phyloP scores from a whole-genome alignment of 2,113 vertebrate genomes.

The Sturnira hondurensis region DNA sequence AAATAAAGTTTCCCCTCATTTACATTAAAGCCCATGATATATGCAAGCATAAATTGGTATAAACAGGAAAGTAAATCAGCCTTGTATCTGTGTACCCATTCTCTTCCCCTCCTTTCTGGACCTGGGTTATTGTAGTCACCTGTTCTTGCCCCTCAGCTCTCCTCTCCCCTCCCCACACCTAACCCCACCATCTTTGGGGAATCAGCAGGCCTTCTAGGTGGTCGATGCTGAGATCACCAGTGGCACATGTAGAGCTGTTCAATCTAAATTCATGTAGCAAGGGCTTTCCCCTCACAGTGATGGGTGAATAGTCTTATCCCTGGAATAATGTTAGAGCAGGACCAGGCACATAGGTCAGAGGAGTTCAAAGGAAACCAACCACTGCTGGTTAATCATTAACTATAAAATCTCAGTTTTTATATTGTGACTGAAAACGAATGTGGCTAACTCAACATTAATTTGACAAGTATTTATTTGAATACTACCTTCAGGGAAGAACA shows the following conservation, averaged over 20 bases:
- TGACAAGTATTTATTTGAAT: constrained; percentile 18
- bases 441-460: neutral
- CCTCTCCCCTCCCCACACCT: neutral
- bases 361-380: constrained; percentile 7
- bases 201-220: neutral
- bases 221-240: neutral
- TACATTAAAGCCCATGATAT: neutral
- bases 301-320: neutral
- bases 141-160: neutral
- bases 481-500: neutral
- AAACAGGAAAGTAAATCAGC: neutral
- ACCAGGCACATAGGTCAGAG: neutral
- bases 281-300: neutral
- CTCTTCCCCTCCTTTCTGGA: neutral
- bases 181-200: neutral
- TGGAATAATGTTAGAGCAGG: neutral
- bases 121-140: neutral
- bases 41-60: neutral
- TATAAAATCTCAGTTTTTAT: neutral
- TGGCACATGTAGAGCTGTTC: neutral
- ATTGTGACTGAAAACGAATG: constrained; percentile 8
- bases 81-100: neutral
- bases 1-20: neutral
- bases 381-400: neutral
- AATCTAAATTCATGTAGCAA: neutral